A percentile compares a stretch with the other conserved stretches of the same genome.
Conservation (phyloP, 2,888 invertebrate genomes). For the Microplitis deprimator region DNA sequence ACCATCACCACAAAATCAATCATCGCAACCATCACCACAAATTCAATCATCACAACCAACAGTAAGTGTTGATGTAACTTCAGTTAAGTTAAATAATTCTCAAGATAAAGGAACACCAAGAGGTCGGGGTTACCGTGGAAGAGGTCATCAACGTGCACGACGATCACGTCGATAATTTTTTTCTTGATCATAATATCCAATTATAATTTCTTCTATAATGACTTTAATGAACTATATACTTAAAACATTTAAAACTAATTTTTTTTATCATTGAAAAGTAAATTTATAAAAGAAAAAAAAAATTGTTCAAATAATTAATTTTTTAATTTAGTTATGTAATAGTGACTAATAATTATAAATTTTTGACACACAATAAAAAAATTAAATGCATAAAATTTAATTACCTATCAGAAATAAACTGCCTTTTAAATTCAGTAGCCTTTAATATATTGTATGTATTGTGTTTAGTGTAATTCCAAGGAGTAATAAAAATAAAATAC, state of each 20-base stretch:
- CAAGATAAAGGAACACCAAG: constrained; percentile 47
- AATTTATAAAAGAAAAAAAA: background rate
- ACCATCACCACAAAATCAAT: constrained; percentile 23
- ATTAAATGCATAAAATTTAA: background rate
- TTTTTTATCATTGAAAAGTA: background rate
- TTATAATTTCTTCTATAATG: background rate
- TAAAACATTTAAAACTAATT: background rate
- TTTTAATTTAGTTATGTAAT: background rate
- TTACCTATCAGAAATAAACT: background rate
- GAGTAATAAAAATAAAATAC: background rate
- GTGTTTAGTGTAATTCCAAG: background rate
- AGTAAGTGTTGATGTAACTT: constrained; percentile 5
- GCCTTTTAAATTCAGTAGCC: background rate
- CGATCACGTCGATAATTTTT: constrained; percentile 66
- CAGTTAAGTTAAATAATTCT: constrained; percentile 31
- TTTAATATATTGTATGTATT: background rate
- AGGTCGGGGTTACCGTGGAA: constrained; percentile 60
- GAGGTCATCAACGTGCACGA: constrained; percentile 60
- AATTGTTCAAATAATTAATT: background rate
- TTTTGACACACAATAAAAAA: background rate
- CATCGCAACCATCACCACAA: constrained; percentile 21
- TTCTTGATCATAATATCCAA: background rate
- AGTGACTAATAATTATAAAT: background rate
- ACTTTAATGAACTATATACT: background rate
- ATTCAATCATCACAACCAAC: constrained; percentile 15